Evolutionary conservation across 1,140 invertebrate genomes (phyloP).

Genomic region (Adoxophyes honmai): DNA sequence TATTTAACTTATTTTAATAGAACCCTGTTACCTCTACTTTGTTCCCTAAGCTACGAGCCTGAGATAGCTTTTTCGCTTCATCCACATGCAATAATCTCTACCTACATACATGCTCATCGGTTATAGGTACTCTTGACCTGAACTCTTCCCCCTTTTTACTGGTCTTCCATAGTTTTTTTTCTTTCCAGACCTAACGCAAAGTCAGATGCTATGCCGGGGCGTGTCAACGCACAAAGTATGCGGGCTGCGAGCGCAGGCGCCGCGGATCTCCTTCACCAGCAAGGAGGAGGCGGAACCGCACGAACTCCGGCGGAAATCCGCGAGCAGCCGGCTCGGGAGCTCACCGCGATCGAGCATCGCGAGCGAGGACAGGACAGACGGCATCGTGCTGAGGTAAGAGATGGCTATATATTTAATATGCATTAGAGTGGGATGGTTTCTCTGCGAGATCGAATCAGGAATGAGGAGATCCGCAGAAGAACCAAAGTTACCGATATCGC

Average conservation of each 20-base stretch:
- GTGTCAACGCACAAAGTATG: slow-evolving; percentile 56
- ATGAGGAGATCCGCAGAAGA: no score
- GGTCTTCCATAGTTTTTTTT: not conserved
- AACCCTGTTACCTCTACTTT: no score
- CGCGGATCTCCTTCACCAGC: slow-evolving; percentile 72
- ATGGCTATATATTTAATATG: no score
- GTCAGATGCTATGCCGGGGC: slow-evolving; percentile 55
- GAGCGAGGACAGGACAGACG: slow-evolving; percentile 47
- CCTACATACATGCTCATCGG: no score
- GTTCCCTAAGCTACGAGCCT: no score
- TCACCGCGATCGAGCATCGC: slow-evolving; percentile 54
- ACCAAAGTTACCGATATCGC: no score
- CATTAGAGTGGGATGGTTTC: no score
- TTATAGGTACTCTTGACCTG: no score
- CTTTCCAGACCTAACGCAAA: slow-evolving; percentile 58
- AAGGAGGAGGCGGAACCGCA: slow-evolving; percentile 69
- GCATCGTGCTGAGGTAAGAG: slow-evolving; percentile 15
- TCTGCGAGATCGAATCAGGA: not conserved
- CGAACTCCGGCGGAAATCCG: slow-evolving; percentile 78
- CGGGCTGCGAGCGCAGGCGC: slow-evolving; percentile 60
- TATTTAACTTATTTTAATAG: no score
- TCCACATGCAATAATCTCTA: no score
- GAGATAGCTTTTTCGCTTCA: no score
- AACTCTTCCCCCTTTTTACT: no score
- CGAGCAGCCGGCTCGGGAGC: slow-evolving; percentile 76